Conservation (phyloP, 2,797 vertebrate genomes). For the Pogoniulus pusillus region DNA sequence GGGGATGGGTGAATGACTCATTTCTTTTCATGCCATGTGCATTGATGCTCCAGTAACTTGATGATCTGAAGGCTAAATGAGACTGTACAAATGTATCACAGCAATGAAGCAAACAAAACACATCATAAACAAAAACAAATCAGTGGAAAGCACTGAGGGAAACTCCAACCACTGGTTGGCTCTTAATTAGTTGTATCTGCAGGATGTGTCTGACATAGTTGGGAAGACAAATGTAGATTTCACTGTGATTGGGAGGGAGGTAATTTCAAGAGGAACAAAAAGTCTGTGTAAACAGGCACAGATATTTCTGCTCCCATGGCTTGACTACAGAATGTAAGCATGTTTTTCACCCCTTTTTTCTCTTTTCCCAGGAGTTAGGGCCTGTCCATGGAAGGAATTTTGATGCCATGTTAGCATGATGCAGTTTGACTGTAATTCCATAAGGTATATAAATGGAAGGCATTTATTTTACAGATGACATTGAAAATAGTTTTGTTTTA, state of each 20-base stretch:
- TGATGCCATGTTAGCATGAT: fast-evolving
- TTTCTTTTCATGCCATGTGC: slow-evolving; percentile 73
- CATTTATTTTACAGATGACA: background rate
- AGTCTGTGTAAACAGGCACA: background rate
- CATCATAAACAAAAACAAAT: slow-evolving; percentile 70
- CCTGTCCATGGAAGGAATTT: background rate
- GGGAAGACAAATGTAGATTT: slow-evolving; percentile 6
- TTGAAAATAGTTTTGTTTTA: background rate
- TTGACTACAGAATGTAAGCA: background rate
- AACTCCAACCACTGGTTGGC: slow-evolving; percentile 29
- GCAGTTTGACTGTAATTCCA: background rate
- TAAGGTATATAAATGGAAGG: background rate
- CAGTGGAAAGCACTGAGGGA: slow-evolving; percentile 53
- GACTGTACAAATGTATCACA: slow-evolving; percentile 69
- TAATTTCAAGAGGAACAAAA: background rate
- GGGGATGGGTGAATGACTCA: slow-evolving; percentile 78
- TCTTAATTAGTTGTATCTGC: slow-evolving; percentile 53
- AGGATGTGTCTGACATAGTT: slow-evolving; percentile 10
- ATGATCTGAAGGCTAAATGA: slow-evolving; percentile 75
- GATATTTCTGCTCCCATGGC: background rate
- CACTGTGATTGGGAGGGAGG: background rate
- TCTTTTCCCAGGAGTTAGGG: background rate
- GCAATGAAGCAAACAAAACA: slow-evolving; percentile 62
- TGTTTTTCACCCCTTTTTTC: background rate
- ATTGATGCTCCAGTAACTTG: slow-evolving; percentile 74